Percentiles rank a stretch among this genome's conserved stretches.
Evolutionary conservation across 1,140 invertebrate genomes (phyloP).

Genomic region (Theocolax elegans): DNA sequence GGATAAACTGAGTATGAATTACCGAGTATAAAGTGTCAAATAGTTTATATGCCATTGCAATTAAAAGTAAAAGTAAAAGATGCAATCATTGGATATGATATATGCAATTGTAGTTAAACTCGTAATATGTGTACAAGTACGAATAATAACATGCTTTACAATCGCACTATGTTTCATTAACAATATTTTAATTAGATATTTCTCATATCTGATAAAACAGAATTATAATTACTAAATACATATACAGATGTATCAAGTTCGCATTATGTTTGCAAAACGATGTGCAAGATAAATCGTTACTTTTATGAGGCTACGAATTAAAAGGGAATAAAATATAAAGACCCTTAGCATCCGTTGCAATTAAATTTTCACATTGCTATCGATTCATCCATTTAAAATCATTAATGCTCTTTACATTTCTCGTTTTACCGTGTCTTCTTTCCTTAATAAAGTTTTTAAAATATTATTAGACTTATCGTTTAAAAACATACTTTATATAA

Average conservation of each 20-base stretch:
- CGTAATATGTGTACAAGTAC: neutral
- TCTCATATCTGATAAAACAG: slow-evolving; percentile 11
- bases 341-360: slow-evolving; percentile 6
- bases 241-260: neutral
- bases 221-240: slow-evolving; percentile 28
- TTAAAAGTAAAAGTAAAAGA: neutral
- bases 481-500: too few relatives aligned
- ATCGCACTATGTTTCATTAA: neutral
- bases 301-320: slow-evolving; percentile 12
- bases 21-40: neutral
- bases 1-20: too few relatives aligned
- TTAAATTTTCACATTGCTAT: slow-evolving; percentile 38
- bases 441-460: too few relatives aligned
- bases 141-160: neutral
- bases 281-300: slow-evolving; percentile 7
- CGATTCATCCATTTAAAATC: too few relatives aligned
- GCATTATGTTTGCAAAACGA: neutral
- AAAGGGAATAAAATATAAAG: slow-evolving; percentile 28
- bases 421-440: too few relatives aligned
- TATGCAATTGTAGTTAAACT: too few relatives aligned
- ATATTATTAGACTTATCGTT: too few relatives aligned
- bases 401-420: too few relatives aligned
- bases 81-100: neutral
- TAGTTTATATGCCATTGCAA: neutral
- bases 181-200: slow-evolving; percentile 27